phyloP scores from a whole-genome alignment of 2,113 vertebrate species.

The Perccottus glenii region DNA sequence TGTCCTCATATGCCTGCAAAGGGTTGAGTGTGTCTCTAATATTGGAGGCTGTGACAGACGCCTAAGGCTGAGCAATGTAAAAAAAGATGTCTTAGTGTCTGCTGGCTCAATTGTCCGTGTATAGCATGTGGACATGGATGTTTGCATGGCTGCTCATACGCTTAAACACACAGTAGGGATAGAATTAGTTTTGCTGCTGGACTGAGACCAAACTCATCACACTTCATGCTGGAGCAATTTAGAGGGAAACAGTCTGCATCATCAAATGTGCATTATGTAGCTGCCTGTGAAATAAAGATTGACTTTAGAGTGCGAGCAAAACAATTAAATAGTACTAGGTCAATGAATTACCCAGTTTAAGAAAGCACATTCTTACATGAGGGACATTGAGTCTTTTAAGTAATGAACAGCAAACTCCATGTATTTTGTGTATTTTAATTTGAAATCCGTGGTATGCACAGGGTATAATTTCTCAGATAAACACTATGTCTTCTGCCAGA shows the following conservation, averaged over 20 bases:
- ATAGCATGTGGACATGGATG: constrained; percentile 6
- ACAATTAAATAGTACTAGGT: too few species aligned
- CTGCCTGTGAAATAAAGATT: background rate
- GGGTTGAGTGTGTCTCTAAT: background rate
- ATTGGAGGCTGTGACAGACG: constrained; percentile 18
- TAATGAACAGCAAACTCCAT: background rate
- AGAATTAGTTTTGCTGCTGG: background rate
- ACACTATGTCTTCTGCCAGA: constrained; percentile 2
- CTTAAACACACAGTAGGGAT: background rate
- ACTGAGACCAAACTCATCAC: constrained; percentile 6
- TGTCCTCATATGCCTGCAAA: constrained; percentile 18
- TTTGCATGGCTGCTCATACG: constrained; percentile 11
- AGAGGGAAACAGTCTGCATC: background rate
- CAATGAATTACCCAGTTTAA: too few species aligned
- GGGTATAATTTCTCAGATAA: background rate
- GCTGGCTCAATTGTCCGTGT: constrained; percentile 8
- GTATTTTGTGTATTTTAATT: background rate
- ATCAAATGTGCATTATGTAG: constrained; percentile 1
- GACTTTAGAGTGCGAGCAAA: too few species aligned
- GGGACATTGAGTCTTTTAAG: background rate
- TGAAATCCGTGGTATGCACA: background rate
- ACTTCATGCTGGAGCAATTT: constrained; percentile 12
- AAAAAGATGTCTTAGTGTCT: background rate
- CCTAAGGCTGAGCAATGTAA: constrained; percentile 14
- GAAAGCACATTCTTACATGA: too few species aligned